Base-by-base conservation (phyloP, 2,888 invertebrate genomes). In the Ornithoptera alexandrae region DNA sequence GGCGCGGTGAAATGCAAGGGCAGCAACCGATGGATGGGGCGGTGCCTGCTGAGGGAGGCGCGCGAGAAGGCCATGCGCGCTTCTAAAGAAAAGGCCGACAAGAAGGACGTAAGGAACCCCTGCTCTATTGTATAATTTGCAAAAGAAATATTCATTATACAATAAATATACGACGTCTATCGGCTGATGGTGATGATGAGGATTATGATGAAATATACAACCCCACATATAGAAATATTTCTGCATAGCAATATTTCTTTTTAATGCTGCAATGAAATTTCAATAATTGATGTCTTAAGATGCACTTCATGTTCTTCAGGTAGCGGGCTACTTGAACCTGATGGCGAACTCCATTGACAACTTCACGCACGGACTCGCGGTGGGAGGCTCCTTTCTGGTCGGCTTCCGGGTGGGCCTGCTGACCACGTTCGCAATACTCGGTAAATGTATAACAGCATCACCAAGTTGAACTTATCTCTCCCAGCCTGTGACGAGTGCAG, bases 331-430 rank as follows among this genome's bases (percentile, higher is more conserved):
- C 88, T 93, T 99, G 76, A 99, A 99, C 91, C 93, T 99, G 76
- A 93, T 98, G 92, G 98, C 99, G 4, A 99, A 99, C 88, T 96
- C 97, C 15, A 97, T 99, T 74, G 99, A 99, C 89, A 99, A 99
- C 93, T 99, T 99, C 92, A 98, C 99, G 0, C 99, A 99, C 87
- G 99, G 99, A 0, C 93, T 99, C 71, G 99, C 99, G 0, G 97
- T 99, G 15, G 99, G 98, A n/a, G 99, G 98, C 0, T 98, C 98
- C 24, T 99, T 98, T 91, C 93, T 98, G 65, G 97, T 98, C 36
- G 98, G 98, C 8, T 96, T 96, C 78, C 89, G 98, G 81, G 96
- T 98, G 68, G 99, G 99, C 0, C 84, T 97, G 15, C 93, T 99
- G 72, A 99, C 99, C 17, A 99, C 99, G 0, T 96, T 98, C 83